Percentiles rank a stretch among this genome's conserved stretches.
phyloP scores from a whole-genome alignment of 2,113 vertebrate species.

The Galemys pyrenaicus region DNA sequence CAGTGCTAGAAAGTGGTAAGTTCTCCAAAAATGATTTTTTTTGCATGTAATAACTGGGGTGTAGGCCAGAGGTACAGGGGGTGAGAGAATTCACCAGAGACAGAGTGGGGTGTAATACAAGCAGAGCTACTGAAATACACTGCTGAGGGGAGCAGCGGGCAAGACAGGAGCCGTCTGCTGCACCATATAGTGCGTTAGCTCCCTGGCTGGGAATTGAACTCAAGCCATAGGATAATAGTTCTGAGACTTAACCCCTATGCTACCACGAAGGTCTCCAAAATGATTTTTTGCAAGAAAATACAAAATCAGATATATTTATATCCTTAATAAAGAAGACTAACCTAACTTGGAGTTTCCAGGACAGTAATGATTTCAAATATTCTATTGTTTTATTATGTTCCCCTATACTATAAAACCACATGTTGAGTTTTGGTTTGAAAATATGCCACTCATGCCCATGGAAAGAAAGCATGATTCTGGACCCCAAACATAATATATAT shows the following conservation, averaged over 20 bases:
- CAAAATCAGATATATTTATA: background rate
- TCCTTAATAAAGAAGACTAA: background rate
- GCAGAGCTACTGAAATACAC: too few species aligned
- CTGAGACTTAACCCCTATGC: too few species aligned
- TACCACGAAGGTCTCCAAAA: too few species aligned
- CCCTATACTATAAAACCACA: constrained; percentile 25
- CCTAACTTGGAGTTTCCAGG: background rate
- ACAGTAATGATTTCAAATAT: constrained; percentile 40
- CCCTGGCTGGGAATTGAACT: too few species aligned
- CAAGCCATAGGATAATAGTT: too few species aligned
- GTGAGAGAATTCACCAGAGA: too few species aligned
- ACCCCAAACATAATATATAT: constrained; percentile 42
- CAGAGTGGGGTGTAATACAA: too few species aligned
- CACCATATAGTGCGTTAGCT: too few species aligned
- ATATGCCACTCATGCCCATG: background rate
- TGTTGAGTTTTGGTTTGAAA: constrained; percentile 47
- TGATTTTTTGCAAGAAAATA: constrained; percentile 35
- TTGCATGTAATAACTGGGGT: too few species aligned
- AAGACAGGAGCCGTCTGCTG: too few species aligned
- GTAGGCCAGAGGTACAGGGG: too few species aligned
- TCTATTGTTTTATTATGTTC: constrained; percentile 23
- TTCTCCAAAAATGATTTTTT: constrained; percentile 35
- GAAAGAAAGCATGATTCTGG: constrained; percentile 47
- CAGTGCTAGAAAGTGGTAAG: background rate
- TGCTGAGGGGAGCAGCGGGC: too few species aligned